Base-by-base conservation (phyloP, 2,888 invertebrate genomes). In the Eumerus sabulonum region DNA sequence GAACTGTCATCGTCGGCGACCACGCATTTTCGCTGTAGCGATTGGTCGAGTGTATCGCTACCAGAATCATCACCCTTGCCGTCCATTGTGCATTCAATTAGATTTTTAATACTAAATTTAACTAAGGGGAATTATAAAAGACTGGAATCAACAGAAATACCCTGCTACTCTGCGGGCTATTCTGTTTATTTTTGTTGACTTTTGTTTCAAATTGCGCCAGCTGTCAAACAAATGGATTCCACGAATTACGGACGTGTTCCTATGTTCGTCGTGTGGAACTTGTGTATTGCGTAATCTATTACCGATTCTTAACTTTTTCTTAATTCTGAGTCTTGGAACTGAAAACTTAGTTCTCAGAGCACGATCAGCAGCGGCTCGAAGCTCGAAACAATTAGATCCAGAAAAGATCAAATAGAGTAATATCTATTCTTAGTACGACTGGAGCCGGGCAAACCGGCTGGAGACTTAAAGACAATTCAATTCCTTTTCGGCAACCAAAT, bases 11-110 rank as follows among this genome's bases (percentile, higher is more conserved):
- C 76, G 56, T 84, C 84, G 70, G 83, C 83, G 82, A 87, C 86
- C 68, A 86, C 86, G 67, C 86, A 86, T 82, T 86, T 86, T 59
- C 84, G 83, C 73, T 86, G 87, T 84, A 86, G 82, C 62, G 86
- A 86, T 83, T 85, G 87, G 74, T 87, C 86, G 82, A 86, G 84
- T 70, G 87, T 86, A 82, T 86, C 86, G 66, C 87, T 86, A 77
- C 86, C 86, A 19, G 86, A 86, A 77, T 87, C 87, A 83, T 86
- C 86, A 73, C 85, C 86, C 81, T 86, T 86, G 51, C 83, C 82
- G 83, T 86, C 86, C 86, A 87, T 87, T 81, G 81, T 76, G 76
- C 74, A 79, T 70, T 59, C 60, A 57, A 1, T 74, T 64, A 51
- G 54, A 62, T 74, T 73, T 16, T 54, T 68, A 48, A 68, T 68